Base-by-base conservation (phyloP, 2,113 vertebrate species). In the Lanius collurio region DNA sequence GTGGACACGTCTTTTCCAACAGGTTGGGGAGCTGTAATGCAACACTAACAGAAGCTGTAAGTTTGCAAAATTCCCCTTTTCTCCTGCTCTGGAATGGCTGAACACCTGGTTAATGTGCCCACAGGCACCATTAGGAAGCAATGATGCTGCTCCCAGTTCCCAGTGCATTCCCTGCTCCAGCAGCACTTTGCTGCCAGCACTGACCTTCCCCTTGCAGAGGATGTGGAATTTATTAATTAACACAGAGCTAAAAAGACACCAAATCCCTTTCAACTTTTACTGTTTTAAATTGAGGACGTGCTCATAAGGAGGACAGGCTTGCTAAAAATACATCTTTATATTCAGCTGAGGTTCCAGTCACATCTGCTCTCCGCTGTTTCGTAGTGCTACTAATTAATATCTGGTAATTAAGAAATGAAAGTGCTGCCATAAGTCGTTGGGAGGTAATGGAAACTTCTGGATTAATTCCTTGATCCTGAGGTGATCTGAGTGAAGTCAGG, bases 51-150 rank as follows among this genome's bases (percentile, higher is more conserved):
- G 74, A 87, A 92, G 91, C n/a, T 53, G 73, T 44, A 93, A 68
- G 75, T 88, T 92, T 74, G 74, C 82, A 74, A 31, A 70, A 86
- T 77, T 87, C 94, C 69, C 79, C 79, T 14, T 69, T 93, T 94
- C 94, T 86, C 85, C 93, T 56, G 92, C 93, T 91, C 64, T 88
- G 93, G 92, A 93, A 95, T 68, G 62, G 53, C 42, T 89, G 82
- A 97, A 97, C 98, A 98, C 97, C 97, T 98, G 97, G 94, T 97
- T 96, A 97, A 98, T 97, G 96, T 96, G 92, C 94, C 96, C 96
- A 95, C 44, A 92, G 94, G 93, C 97, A 96, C 94, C 93, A 95
- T 96, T 97, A 96, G 97, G 89, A 94, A 67, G 49, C 78, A 94
- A 55, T 42, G 80, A 94, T 0, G 35, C 94, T 90, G 95, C 65